Conservation (phyloP, 2,113 vertebrate species). For the Semicossyphus pulcher region DNA sequence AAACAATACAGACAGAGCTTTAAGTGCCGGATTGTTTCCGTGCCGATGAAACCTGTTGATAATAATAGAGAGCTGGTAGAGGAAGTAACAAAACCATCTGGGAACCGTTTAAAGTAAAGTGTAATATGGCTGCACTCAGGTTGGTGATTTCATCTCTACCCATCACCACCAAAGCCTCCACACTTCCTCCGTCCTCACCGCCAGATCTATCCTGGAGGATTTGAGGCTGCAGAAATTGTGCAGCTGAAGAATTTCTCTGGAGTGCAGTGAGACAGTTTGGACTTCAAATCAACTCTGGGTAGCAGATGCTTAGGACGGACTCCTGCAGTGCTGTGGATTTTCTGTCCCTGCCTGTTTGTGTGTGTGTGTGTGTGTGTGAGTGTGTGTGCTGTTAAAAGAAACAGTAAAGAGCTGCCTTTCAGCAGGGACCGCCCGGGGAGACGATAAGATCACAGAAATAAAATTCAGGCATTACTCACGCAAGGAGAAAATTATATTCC, state of each 20-base stretch:
- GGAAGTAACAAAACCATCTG: not conserved
- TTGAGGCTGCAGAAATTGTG: constrained; percentile 27
- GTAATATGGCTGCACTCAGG: not conserved
- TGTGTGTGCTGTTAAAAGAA: not conserved
- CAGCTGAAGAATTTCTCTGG: constrained; percentile 30
- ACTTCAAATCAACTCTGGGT: constrained; percentile 6
- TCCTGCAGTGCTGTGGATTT: constrained; percentile 23
- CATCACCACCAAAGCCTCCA: constrained; percentile 22
- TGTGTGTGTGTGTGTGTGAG: not conserved
- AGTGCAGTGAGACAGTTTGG: constrained; percentile 16
- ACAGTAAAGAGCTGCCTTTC: not conserved
- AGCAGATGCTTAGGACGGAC: constrained; percentile 28
- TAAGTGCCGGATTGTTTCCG: not conserved
- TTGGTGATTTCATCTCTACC: constrained; percentile 18
- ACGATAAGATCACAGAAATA: constrained; percentile 9
- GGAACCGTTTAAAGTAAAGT: not conserved
- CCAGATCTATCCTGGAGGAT: constrained; percentile 11
- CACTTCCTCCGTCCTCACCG: constrained; percentile 12
- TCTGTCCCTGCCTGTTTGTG: not conserved
- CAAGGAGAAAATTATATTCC: not conserved
- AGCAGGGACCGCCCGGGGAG: not conserved
- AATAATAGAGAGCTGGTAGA: not conserved
- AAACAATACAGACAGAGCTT: not conserved
- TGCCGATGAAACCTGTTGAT: not conserved
- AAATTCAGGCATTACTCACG: constrained; percentile 14